Base-by-base conservation (phyloP, 2,797 vertebrate genomes). In the Helarctos malayanus region DNA sequence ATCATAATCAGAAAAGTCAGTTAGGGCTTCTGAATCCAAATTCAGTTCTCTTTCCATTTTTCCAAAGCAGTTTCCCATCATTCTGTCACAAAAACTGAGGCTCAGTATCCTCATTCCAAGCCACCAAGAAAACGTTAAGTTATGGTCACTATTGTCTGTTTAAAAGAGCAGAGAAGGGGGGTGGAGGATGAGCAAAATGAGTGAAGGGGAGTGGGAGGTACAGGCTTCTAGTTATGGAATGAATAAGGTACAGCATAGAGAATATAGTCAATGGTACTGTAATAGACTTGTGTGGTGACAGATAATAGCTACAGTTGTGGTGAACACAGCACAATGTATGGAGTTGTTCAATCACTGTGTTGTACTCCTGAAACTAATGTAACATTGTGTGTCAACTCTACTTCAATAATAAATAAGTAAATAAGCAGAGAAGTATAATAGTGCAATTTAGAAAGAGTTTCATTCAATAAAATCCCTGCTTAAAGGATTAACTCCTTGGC, bases 91-190 rank as follows among this genome's bases (percentile, higher is more conserved):
- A 89, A 79, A 52, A 54, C 7, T 27, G 54, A 61, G 35, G 27
- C 57, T 96, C 32, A 32, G 52, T 65, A 41, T 54, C 14, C 13
- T 88, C 57, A 76, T 4, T 14, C 25, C 41, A 63, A 63, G 12
- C 38, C n/a, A 69, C 47, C 59, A 86, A 52, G 15, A n/a, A 68
- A 73, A 65, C 13, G 19, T 79, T 94, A 90, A 95, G 35, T 92
- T 73, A 38, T 49, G 16, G 45, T 73, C 21, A 16, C 57, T 19
- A 11, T 56, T 11, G 13, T 87, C 57, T 56, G 16, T 69, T 84
- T 89, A 79, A 87, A 95, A 93, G 19, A 61, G n/a, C 68, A 71
- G 71, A 75, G 71, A 75, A 75, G 15, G 27, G 4, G 29, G 41
- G 27, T 47, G 14, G 41, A 41, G 0, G 68, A 41, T 75, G 41